These are phyloP conservation scores for Mylabris sibirica DNA, from an alignment of 2,888 invertebrate species.

Conservation along the genomic window DNA sequence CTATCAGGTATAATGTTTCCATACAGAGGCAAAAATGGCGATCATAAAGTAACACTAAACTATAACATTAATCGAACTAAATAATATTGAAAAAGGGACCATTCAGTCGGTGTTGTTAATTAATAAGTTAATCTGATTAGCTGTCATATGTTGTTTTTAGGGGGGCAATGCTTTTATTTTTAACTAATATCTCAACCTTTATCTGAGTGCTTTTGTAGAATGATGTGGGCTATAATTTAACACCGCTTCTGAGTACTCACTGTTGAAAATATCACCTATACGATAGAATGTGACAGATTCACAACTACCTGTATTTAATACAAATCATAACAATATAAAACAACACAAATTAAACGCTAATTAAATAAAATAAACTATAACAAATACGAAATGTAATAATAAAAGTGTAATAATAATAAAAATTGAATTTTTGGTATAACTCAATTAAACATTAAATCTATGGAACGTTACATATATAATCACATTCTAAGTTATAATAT, in stretches of 20 bases:
- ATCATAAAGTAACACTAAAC: not conserved
- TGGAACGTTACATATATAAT: slow-evolving; percentile 4
- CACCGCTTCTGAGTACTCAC: slow-evolving; percentile 39
- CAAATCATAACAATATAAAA: not conserved
- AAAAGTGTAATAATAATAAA: not conserved
- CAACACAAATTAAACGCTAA: not conserved
- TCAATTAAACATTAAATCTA: not conserved
- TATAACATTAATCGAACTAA: slow-evolving; percentile 19
- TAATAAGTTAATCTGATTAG: slow-evolving; percentile 50
- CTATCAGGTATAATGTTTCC: not conserved
- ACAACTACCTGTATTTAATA: not conserved
- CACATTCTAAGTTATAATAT: slow-evolving; percentile 43
- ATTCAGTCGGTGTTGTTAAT: slow-evolving; percentile 48
- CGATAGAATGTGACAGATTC: slow-evolving; percentile 29
- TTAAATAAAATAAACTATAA: not conserved
- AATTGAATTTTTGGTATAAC: not conserved
- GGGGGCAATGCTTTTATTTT: slow-evolving; percentile 53
- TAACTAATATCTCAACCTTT: slow-evolving; percentile 51
- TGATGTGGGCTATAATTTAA: slow-evolving; percentile 39
- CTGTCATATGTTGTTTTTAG: slow-evolving; percentile 55
- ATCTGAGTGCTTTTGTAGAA: slow-evolving; percentile 40
- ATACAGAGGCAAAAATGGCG: not conserved
- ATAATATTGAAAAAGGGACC: slow-evolving; percentile 15
- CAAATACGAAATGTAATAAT: not conserved
- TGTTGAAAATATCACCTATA: slow-evolving; percentile 21